Percentiles rank a stretch among this genome's conserved stretches.
Evolutionary conservation across 2,797 vertebrate genomes (phyloP).

Genomic region (Enteromius radiatus): DNA sequence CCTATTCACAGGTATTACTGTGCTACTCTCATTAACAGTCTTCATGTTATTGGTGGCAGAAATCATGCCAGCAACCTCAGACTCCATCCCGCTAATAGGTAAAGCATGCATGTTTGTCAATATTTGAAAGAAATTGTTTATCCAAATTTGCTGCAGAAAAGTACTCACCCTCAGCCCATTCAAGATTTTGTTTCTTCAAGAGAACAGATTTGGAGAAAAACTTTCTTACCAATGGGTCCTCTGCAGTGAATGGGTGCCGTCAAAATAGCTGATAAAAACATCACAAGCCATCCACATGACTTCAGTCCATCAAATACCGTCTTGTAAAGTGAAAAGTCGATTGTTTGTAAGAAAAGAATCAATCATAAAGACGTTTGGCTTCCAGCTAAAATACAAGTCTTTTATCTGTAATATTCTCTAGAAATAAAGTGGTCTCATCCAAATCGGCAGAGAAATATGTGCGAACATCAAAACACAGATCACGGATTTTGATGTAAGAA

Average conservation of each 20-base stretch:
- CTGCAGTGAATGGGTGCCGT: not conserved
- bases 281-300: not conserved
- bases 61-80: constrained; percentile 84
- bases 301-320: not conserved
- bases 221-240: not conserved
- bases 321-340: not conserved
- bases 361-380: not conserved
- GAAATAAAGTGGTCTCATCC: not conserved
- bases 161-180: not conserved
- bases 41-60: constrained; percentile 84
- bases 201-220: not conserved
- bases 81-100: constrained; percentile 83
- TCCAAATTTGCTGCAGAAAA: not conserved
- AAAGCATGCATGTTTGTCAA: constrained; percentile 26
- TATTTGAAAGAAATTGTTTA: not conserved
- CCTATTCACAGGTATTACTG: constrained; percentile 76
- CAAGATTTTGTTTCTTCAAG: not conserved
- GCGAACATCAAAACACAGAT: not conserved
- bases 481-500: not conserved
- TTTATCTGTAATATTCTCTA: not conserved
- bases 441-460: not conserved
- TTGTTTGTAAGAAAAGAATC: not conserved
- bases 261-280: not conserved
- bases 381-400: not conserved
- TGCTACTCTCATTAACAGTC: constrained; percentile 81